Conservation (phyloP, 2,113 vertebrate species). For the Piprites chloris region DNA sequence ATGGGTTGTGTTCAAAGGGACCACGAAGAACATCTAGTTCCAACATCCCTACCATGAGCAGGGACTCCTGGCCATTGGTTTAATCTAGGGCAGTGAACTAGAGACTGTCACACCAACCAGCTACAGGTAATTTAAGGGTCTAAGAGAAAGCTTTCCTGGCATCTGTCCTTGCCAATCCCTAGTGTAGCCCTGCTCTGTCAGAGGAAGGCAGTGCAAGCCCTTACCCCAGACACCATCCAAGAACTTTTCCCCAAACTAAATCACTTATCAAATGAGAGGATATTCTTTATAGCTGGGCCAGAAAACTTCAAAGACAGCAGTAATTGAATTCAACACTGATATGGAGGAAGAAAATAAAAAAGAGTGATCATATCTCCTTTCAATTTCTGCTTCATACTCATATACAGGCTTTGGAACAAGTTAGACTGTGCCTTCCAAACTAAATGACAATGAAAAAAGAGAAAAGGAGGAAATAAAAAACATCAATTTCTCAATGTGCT, state of each 20-base stretch:
- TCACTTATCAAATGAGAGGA: not conserved
- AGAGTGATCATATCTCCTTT: not conserved
- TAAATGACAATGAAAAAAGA: not conserved
- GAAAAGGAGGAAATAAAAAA: not conserved
- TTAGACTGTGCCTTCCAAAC: not conserved
- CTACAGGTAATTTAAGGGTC: not conserved
- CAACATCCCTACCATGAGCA: not conserved
- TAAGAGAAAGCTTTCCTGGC: not conserved
- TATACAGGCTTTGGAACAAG: not conserved
- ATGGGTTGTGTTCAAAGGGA: not conserved
- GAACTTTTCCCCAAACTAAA: not conserved
- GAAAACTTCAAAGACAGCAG: not conserved
- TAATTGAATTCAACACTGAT: not conserved
- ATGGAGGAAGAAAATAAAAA: not conserved
- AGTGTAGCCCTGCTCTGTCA: not conserved
- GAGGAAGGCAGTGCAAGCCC: accelerated
- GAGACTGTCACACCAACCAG: not conserved
- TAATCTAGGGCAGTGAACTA: not conserved
- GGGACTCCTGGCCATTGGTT: not conserved
- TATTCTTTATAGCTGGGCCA: not conserved
- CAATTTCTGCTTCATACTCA: not conserved
- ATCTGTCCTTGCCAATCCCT: not conserved
- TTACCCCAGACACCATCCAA: not conserved
- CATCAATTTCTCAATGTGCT: not conserved
- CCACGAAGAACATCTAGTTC: not conserved